Evolutionary conservation across 35 echinoderm and acorn worm genomes (phyloP), one percentile per base, ranked within the genome.

Genomic region (Ophiothrix spiculata): DNA sequence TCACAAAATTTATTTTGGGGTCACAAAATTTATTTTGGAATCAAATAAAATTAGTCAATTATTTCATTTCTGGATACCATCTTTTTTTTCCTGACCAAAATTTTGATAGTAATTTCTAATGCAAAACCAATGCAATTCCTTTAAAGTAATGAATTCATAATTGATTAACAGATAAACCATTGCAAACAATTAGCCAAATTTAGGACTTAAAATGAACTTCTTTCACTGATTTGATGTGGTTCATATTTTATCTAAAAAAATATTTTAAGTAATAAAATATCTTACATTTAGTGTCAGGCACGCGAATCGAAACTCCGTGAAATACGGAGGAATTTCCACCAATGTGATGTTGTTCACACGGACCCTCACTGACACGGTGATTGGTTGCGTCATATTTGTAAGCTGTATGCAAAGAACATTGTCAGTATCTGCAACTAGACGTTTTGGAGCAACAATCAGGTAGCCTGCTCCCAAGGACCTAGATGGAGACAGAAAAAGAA

Each of bases 401-500:
- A 97, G 40, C 35, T 25, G 81, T 33, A 97, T 80, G 32, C 94
- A 97, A 37, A 97, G 31, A 12, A 38, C 74, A 54, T 97, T 91
- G 13, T 75, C 83, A 1, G 91, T 90, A 16, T 41, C 91, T 56
- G 82, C 84, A 0, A 90, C 54, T 38, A 97, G 73, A 12, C 84
- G 75, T 33, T 90, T 93, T 32, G 94, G 94, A 33, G 74, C 80
- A 8, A 87, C 36, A 6, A 97, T 88, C 76, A 97, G 77, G 76
- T 93, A 93, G 6, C 86, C 86, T 15, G 34, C 89, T 23, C 77
- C 90, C 56, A 80, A 86, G 14, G 46, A 64, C 23, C 31, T 21
- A 28, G 10, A 60, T 36, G 39, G 36, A 25, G 36, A 63, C 3
- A 69, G 60, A 69, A 69, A 25, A 69, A 10, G 29, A 69, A n/a